These are phyloP conservation scores for Kryptopterus vitreolus DNA, from an alignment of 2,797 vertebrate genomes.

Conservation along the genomic window DNA sequence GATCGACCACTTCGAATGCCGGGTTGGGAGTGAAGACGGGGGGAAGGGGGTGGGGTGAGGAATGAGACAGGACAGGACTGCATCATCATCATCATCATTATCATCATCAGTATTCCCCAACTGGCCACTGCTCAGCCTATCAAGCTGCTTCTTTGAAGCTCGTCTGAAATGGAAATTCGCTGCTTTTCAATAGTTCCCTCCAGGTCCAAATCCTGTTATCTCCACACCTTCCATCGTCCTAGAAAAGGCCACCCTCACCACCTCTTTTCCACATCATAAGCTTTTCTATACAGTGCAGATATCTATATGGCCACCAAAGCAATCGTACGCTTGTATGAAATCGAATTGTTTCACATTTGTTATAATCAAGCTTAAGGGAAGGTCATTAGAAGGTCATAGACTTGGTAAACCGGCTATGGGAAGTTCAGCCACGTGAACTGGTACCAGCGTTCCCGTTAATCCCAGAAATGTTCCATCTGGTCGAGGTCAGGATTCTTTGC, in stretches of 20 bases:
- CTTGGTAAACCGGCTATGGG: too few species aligned
- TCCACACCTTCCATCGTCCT: neutral
- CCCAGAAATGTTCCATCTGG: neutral
- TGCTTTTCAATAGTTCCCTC: conserved; percentile 48
- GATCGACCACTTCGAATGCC: conserved; percentile 80
- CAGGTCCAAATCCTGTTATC: conserved; percentile 39
- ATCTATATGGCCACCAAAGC: neutral
- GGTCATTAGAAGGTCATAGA: too few species aligned
- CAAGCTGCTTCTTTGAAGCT: conserved; percentile 35
- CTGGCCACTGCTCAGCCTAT: neutral
- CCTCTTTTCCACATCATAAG: conserved; percentile 54
- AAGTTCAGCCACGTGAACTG: neutral
- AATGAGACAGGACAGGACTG: conserved; percentile 62
- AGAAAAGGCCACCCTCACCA: conserved; percentile 23
- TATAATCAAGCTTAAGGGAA: too few species aligned
- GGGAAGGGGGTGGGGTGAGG: conserved; percentile 45
- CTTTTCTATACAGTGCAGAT: neutral
- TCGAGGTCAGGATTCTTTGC: neutral
- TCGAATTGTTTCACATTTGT: too few species aligned
- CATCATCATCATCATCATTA: conserved; percentile 59
- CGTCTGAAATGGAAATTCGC: conserved; percentile 66
- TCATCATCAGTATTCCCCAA: conserved; percentile 44
- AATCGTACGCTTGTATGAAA: neutral
- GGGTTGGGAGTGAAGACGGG: conserved; percentile 50
- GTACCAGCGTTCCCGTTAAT: neutral